Evolutionary conservation across 2,113 vertebrate genomes (phyloP).

Genomic region (Anolis carolinensis): DNA sequence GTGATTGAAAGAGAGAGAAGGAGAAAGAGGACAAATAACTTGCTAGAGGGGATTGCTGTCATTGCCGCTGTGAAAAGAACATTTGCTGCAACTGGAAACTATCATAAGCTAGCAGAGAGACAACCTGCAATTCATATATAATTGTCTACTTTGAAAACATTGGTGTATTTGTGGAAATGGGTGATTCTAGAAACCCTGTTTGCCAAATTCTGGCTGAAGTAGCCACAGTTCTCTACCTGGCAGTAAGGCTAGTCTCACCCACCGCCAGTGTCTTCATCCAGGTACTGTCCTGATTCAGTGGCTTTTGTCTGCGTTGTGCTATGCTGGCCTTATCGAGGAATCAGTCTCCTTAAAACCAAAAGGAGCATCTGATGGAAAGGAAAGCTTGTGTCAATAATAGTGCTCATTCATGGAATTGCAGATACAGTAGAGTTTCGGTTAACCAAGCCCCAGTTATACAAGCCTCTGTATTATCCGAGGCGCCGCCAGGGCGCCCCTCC

Average conservation of each 20-base stretch:
- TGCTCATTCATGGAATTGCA: too few relatives aligned
- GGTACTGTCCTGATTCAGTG: not conserved
- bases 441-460: too few relatives aligned
- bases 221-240: not conserved
- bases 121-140: not conserved
- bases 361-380: too few relatives aligned
- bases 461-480: too few relatives aligned
- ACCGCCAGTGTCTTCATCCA: not conserved
- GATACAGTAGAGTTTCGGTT: too few relatives aligned
- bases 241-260: not conserved
- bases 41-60: not conserved
- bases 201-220: not conserved
- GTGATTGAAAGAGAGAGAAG: not conserved
- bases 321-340: not conserved
- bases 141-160: not conserved
- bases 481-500: too few relatives aligned
- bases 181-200: not conserved
- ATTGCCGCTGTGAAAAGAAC: not conserved
- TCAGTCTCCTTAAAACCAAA: not conserved
- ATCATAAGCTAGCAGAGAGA: not conserved
- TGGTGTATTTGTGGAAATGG: not conserved
- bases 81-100: not conserved
- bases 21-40: not conserved
- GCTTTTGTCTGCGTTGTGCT: not conserved
- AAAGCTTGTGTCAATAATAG: too few relatives aligned